Evolutionary conservation across 2,888 invertebrate genomes (phyloP).

Genomic region (Xiphydria camelus): DNA sequence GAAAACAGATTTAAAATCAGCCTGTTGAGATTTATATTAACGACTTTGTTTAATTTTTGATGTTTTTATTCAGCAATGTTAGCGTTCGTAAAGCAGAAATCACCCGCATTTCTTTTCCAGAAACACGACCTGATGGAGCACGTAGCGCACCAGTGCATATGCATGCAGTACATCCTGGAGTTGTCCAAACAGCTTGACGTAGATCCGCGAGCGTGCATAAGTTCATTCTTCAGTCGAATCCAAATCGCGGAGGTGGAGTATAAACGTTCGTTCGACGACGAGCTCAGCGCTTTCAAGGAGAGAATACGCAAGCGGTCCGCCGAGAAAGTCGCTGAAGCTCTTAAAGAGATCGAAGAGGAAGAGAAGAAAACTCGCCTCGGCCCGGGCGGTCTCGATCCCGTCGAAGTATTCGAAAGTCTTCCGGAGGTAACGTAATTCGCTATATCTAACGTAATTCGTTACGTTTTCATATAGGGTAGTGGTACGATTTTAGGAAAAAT

Average conservation of each 20-base stretch:
- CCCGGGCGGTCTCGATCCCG: slow-evolving; percentile 97
- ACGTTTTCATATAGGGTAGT: too few species aligned
- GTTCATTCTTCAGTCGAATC: slow-evolving; percentile 88
- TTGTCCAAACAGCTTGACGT: slow-evolving; percentile 89
- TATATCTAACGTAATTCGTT: too few species aligned
- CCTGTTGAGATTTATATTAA: too few species aligned
- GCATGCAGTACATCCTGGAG: slow-evolving; percentile 98
- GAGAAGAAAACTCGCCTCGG: slow-evolving; percentile 84
- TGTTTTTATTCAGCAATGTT: background rate
- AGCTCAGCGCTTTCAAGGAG: slow-evolving; percentile 84
- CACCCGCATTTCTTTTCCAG: slow-evolving; percentile 63
- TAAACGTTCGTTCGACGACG: slow-evolving; percentile 91
- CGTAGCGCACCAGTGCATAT: slow-evolving; percentile 96
- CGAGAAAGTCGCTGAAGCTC: slow-evolving; percentile 83
- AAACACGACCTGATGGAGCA: slow-evolving; percentile 94
- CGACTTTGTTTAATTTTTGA: too few species aligned
- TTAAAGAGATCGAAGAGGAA: slow-evolving; percentile 84
- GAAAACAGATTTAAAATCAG: too few species aligned
- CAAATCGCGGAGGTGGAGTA: slow-evolving; percentile 92
- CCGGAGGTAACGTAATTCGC: slow-evolving; percentile 79
- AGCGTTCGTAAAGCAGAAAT: too few species aligned
- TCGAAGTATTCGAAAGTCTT: slow-evolving; percentile 92
- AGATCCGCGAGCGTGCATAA: slow-evolving; percentile 88
- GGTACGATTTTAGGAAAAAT: too few species aligned
- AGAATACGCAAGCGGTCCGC: slow-evolving; percentile 83